Evolutionary conservation across 2,113 vertebrate species (phyloP).

Genomic region (Psammodynastes pulverulentus): DNA sequence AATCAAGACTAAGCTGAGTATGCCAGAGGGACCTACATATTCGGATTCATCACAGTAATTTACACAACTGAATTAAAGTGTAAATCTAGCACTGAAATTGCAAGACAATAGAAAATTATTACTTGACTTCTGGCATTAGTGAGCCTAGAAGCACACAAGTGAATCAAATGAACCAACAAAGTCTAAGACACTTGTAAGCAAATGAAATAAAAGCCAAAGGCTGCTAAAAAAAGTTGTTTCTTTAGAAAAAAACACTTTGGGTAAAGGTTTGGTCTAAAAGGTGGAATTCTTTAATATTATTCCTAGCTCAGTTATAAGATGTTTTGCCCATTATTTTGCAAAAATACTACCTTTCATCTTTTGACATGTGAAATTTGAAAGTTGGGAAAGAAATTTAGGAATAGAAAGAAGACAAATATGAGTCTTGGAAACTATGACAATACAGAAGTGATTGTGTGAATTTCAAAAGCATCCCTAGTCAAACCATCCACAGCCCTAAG

Average conservation of each 20-base stretch:
- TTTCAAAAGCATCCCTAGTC: neutral
- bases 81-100: neutral
- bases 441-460: neutral
- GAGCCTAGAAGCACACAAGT: neutral
- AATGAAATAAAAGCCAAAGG: slow-evolving; percentile 38
- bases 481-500: neutral
- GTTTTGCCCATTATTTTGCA: neutral
- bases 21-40: neutral
- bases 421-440: neutral
- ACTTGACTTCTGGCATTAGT: neutral
- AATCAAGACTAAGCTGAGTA: neutral
- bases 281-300: slow-evolving; percentile 27
- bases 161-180: neutral
- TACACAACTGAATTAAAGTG: neutral
- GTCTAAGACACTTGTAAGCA: slow-evolving; percentile 6
- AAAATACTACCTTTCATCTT: slow-evolving; percentile 22
- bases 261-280: slow-evolving; percentile 9
- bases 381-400: neutral
- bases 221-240: slow-evolving; percentile 35
- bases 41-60: neutral
- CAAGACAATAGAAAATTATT: neutral
- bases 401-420: neutral
- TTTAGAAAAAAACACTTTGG: slow-evolving; percentile 39
- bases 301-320: slow-evolving; percentile 13
- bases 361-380: slow-evolving; percentile 15